Conservation (phyloP, 1,140 invertebrate genomes). For the Zaprionus capensis region DNA sequence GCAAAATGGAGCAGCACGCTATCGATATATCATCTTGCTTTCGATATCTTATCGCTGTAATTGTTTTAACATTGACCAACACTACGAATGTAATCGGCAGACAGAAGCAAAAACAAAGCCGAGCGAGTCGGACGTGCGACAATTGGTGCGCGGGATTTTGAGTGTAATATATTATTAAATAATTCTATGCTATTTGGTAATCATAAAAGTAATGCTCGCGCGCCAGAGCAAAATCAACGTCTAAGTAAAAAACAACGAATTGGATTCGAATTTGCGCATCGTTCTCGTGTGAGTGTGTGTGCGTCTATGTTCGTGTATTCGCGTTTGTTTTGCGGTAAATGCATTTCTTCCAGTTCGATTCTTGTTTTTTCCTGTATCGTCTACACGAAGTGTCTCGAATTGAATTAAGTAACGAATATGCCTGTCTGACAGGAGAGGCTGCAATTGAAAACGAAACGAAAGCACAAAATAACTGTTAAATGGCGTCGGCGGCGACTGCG, state of each 20-base stretch:
- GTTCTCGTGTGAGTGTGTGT: slow-evolving; percentile 1
- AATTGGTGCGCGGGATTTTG: slow-evolving; percentile 43
- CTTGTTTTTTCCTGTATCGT: slow-evolving; percentile 50
- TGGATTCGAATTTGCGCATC: slow-evolving; percentile 15
- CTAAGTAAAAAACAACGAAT: slow-evolving; percentile 23
- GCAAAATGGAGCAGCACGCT: neutral
- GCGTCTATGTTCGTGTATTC: neutral
- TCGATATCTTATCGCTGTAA: neutral
- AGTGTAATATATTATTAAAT: slow-evolving; percentile 43
- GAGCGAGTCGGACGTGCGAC: slow-evolving; percentile 40
- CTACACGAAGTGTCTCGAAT: slow-evolving; percentile 51
- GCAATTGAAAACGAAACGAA: slow-evolving; percentile 28
- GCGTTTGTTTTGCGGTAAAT: slow-evolving; percentile 33
- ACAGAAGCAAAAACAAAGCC: slow-evolving; percentile 52
- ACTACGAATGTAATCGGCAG: slow-evolving; percentile 18
- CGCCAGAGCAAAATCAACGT: slow-evolving; percentile 15
- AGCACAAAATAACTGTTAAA: slow-evolving; percentile 57
- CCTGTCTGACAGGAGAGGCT: slow-evolving; percentile 4
- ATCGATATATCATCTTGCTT: slow-evolving; percentile 13
- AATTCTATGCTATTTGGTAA: slow-evolving; percentile 42
- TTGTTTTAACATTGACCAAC: slow-evolving; percentile 1
- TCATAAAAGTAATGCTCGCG: slow-evolving; percentile 12
- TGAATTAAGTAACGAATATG: slow-evolving; percentile 33
- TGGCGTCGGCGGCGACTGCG: slow-evolving; percentile 21
- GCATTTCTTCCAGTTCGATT: slow-evolving; percentile 32